Evolutionary conservation across 2,797 vertebrate species (phyloP).

Genomic region (Neosilurus hyrtlii): DNA sequence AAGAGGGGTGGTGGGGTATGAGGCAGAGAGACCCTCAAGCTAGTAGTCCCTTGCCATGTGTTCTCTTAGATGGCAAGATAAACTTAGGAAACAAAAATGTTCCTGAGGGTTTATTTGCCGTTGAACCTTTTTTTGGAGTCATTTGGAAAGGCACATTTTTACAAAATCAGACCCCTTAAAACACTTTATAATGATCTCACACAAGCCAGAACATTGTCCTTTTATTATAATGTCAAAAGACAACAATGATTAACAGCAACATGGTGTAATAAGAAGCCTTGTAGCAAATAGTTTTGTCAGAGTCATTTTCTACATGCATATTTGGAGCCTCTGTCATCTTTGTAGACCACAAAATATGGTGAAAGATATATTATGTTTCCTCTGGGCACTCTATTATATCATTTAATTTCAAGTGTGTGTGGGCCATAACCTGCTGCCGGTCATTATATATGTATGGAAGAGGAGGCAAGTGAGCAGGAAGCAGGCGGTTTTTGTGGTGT

Average conservation of each 20-base stretch:
- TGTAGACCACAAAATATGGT: slow-evolving; percentile 50
- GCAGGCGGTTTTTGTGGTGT: slow-evolving; percentile 18
- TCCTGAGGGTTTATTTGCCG: slow-evolving; percentile 72
- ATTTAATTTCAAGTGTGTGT: slow-evolving; percentile 33
- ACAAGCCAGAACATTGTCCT: slow-evolving; percentile 19
- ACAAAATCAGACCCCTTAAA: slow-evolving; percentile 41
- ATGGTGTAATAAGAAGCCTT: slow-evolving; percentile 36
- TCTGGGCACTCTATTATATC: slow-evolving; percentile 41
- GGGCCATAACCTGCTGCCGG: slow-evolving; percentile 29
- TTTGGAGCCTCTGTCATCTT: slow-evolving; percentile 55
- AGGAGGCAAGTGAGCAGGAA: slow-evolving; percentile 6
- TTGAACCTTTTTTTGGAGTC: slow-evolving; percentile 48
- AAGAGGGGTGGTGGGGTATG: slow-evolving; percentile 55
- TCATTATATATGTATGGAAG: slow-evolving; percentile 31
- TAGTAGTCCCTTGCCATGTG: slow-evolving; percentile 69
- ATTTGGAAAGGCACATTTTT: slow-evolving; percentile 38
- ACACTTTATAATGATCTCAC: slow-evolving; percentile 30
- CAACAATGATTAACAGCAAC: slow-evolving; percentile 44
- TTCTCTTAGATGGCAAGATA: slow-evolving; percentile 73
- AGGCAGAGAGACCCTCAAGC: slow-evolving; percentile 65
- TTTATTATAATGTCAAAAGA: slow-evolving; percentile 38
- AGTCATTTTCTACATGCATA: slow-evolving; percentile 65
- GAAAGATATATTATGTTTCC: slow-evolving; percentile 38
- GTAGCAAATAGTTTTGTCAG: slow-evolving; percentile 61
- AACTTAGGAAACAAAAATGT: slow-evolving; percentile 62